These are phyloP conservation scores for Serranochromis macrocephalus DNA, from an alignment of 2,113 vertebrate genomes.

Conservation along the genomic window DNA sequence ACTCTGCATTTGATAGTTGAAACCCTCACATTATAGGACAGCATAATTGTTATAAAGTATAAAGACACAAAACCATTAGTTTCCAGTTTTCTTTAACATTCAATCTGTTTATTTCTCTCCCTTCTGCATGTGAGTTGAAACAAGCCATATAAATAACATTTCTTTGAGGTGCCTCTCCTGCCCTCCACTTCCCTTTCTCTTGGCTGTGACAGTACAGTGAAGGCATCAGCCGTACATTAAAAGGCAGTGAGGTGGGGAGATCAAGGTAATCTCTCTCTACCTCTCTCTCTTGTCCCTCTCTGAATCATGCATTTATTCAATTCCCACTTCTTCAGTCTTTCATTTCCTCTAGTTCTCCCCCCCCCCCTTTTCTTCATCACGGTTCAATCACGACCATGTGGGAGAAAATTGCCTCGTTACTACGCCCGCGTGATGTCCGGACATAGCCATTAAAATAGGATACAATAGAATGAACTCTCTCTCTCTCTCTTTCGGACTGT, in stretches of 20 bases:
- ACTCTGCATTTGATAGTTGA: neutral
- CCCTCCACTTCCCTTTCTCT: neutral
- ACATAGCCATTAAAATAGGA: slow-evolving; percentile 3
- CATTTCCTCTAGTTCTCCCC: neutral
- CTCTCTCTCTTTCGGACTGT: neutral
- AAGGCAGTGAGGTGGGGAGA: slow-evolving; percentile 13
- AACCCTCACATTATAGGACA: neutral
- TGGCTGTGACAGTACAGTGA: slow-evolving; percentile 6
- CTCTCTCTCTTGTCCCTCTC: neutral
- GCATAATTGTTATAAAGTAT: neutral
- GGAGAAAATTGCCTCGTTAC: neutral
- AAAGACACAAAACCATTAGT: neutral
- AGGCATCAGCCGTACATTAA: slow-evolving; percentile 35
- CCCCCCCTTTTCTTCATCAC: neutral
- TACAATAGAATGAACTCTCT: neutral
- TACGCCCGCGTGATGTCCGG: slow-evolving; percentile 3
- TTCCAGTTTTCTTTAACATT: neutral
- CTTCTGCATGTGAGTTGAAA: neutral
- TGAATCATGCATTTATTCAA: slow-evolving; percentile 55
- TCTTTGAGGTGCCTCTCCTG: neutral
- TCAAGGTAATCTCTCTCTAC: slow-evolving; percentile 38
- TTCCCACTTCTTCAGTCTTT: neutral
- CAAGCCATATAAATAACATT: neutral
- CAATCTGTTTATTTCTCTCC: neutral
- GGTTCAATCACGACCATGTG: neutral